Evolutionary conservation across 2,113 vertebrate species (phyloP).

Genomic region (Thunnus thynnus): DNA sequence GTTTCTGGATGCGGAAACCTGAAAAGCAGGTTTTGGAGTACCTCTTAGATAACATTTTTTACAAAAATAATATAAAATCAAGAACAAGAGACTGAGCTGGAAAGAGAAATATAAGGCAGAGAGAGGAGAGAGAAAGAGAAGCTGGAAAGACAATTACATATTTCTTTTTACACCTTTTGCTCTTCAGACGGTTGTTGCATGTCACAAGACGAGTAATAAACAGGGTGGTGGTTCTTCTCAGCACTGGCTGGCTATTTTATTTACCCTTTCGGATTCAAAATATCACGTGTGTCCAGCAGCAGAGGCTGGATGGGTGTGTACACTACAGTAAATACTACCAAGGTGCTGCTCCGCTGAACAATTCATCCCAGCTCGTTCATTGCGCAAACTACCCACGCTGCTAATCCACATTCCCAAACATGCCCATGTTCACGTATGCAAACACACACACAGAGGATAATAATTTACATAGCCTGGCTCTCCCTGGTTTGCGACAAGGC

Average conservation of each 20-base stretch:
- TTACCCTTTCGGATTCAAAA: conserved; percentile 26
- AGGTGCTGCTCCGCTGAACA: conserved; percentile 48
- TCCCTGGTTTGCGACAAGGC: conserved; percentile 54
- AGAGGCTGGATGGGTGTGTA: conserved; percentile 7
- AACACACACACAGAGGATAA: conserved; percentile 21
- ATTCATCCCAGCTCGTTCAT: conserved; percentile 50
- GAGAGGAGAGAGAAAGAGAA: neutral
- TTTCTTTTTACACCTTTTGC: conserved; percentile 42
- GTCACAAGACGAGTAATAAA: conserved; percentile 28
- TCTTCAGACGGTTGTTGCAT: conserved; percentile 18
- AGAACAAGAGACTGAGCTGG: neutral
- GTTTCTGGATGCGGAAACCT: neutral
- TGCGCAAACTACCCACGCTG: conserved; percentile 24
- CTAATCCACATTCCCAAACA: conserved; percentile 48
- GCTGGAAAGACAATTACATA: conserved; percentile 10
- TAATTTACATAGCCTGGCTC: conserved; percentile 51
- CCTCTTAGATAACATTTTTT: neutral
- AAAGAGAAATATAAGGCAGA: neutral
- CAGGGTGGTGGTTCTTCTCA: neutral
- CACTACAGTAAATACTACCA: neutral
- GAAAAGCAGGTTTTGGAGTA: neutral
- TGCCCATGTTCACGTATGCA: conserved; percentile 18
- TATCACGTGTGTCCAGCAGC: neutral
- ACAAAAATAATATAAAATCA: neutral
- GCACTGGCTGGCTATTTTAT: neutral